Evolutionary conservation across 2,888 invertebrate species (phyloP).

Genomic region (Lasioglossum figueresi): DNA sequence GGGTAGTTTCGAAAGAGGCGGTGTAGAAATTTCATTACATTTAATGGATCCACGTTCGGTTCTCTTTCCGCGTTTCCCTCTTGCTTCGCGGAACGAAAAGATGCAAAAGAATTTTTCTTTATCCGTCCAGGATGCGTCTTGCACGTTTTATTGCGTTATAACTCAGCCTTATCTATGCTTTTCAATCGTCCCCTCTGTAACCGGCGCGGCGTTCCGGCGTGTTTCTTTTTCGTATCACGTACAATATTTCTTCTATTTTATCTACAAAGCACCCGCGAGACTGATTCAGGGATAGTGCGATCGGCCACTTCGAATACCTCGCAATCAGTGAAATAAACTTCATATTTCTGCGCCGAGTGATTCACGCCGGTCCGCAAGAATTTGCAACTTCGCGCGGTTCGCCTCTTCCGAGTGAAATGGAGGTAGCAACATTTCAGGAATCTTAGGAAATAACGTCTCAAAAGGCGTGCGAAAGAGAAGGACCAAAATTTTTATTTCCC

Average conservation of each 20-base stretch:
- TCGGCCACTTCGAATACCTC: conserved; percentile 25
- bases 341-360: neutral
- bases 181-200: conserved; percentile 29
- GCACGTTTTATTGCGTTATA: conserved; percentile 22
- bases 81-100: neutral
- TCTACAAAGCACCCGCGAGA: conserved; percentile 27
- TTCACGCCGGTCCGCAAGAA: neutral
- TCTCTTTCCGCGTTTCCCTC: neutral
- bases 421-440: neutral
- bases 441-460: too few relatives aligned
- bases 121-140: neutral
- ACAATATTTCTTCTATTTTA: conserved; percentile 45
- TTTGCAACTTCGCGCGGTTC: too few relatives aligned
- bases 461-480: too few relatives aligned
- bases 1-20: neutral
- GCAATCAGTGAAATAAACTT: conserved; percentile 27
- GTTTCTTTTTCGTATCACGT: conserved; percentile 30
- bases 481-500: too few relatives aligned
- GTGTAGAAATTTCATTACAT: neutral
- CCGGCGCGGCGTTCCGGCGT: conserved; percentile 14
- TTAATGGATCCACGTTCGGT: neutral
- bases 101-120: conserved; percentile 4
- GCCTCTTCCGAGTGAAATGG: neutral
- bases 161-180: conserved; percentile 13
- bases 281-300: conserved; percentile 1